A percentile compares a stretch with the other conserved stretches of the same genome.
Conservation (phyloP, 2,888 invertebrate species). For the Synergus gifuensis region DNA sequence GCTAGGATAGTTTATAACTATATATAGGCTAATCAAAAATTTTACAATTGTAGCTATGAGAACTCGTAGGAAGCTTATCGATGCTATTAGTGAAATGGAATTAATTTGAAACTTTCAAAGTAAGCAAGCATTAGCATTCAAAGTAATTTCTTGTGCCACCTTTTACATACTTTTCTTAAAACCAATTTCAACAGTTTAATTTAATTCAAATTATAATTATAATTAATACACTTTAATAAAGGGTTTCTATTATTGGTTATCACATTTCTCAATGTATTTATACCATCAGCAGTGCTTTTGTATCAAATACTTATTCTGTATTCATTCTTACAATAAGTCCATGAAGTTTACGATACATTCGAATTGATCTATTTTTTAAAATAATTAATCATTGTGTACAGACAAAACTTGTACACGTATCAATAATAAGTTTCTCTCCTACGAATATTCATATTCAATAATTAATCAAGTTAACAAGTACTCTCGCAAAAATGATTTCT, state of each 20-base stretch:
- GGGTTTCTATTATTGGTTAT: not conserved
- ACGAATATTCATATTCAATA: not conserved
- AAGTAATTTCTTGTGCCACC: not conserved
- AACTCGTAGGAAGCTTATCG: not conserved
- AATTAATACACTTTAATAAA: constrained; percentile 17
- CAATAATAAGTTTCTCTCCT: not conserved
- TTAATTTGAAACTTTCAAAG: constrained; percentile 15
- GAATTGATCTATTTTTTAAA: too few relatives aligned
- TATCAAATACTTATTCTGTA: too few relatives aligned
- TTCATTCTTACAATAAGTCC: too few relatives aligned
- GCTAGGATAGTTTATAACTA: not conserved
- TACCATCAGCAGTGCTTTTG: too few relatives aligned
- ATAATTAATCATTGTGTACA: too few relatives aligned
- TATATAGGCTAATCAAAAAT: not conserved
- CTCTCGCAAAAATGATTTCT: not conserved
- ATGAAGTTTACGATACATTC: too few relatives aligned
- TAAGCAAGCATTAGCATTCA: constrained; percentile 19
- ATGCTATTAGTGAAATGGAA: constrained; percentile 18
- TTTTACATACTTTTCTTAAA: constrained; percentile 10
- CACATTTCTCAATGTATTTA: too few relatives aligned
- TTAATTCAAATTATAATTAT: not conserved
- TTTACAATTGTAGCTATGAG: not conserved
- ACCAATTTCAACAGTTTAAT: constrained; percentile 1
- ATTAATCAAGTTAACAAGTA: not conserved
- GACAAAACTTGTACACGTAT: too few relatives aligned